Base-by-base conservation (phyloP, 2,797 vertebrate species). In the Meriones psammophilus region DNA sequence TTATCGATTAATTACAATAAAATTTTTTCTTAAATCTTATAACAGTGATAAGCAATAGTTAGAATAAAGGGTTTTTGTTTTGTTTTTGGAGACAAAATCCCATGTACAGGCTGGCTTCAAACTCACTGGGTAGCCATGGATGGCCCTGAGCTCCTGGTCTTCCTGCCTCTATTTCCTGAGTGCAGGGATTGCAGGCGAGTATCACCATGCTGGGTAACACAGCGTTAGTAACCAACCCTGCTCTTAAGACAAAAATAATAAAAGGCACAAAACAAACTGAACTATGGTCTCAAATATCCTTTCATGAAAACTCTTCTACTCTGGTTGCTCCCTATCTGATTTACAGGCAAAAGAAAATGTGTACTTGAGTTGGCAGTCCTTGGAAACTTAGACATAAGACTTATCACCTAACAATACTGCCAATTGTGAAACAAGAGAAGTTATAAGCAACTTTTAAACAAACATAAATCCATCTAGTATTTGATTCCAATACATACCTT, bases 371-470 rank as follows among this genome's bases (percentile, higher is more conserved):
- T 79, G 50, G 15, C 8, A 56, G 20, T 30, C 50, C 50, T 56
- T 79, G 3, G 22, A 78, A 79, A 33, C 42, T n/a, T 81, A 20
- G 50, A 50, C 1, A 50, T 50, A 50, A 50, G 50, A 50, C 50
- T 50, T 8, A 10, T 10, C 50, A 50, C 8, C 8, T 8, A 50
- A 10, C 33, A 78, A 39, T 58, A 91, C 68, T 50, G 39, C 0
- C 2, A 92, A 56, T 83, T 33, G 91, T 46, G 15, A 86, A 89
- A 68, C 78, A n/a, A 93, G 7, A 73, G 89, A 93, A 60, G 46
- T 84, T 69, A 64, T 28, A 85, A 89, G 78, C 60, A 80, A 46
- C 66, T 83, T 86, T 86, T 76, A 20, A 93, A 91, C 71, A 85
- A 91, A 85, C 64, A 15, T 30, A 13, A 36, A 62, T 84, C 77